phyloP scores from a whole-genome alignment of 2,113 vertebrate species.

The Echinops telfairi region DNA sequence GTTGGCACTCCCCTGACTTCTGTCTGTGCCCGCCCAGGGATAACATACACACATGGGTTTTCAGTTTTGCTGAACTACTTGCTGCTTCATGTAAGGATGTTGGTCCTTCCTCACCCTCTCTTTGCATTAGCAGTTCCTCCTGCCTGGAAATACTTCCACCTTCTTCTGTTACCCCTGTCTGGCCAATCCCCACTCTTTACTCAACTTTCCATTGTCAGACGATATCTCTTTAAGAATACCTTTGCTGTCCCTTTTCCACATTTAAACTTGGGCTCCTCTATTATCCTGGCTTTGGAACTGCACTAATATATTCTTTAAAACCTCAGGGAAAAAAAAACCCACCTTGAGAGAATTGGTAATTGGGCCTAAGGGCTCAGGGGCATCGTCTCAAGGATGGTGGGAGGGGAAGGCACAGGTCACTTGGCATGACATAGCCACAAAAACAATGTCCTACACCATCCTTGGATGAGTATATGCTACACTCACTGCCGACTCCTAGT shows the following conservation, averaged over 20 bases:
- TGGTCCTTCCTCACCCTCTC: neutral
- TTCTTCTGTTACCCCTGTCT: neutral
- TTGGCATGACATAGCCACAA: too few species aligned
- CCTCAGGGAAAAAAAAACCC: too few species aligned
- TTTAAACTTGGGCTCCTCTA: neutral
- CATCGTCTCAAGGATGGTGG: too few species aligned
- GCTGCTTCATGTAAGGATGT: neutral
- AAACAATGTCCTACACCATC: too few species aligned
- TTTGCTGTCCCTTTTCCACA: neutral
- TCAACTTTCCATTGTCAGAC: neutral
- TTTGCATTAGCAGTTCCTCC: neutral
- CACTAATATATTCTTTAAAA: neutral
- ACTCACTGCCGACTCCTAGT: too few species aligned
- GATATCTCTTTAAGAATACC: neutral
- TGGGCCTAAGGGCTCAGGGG: too few species aligned
- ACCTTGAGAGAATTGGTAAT: too few species aligned
- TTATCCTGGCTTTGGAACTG: neutral
- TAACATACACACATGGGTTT: fast-evolving
- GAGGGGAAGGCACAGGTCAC: too few species aligned
- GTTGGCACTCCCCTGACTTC: too few species aligned
- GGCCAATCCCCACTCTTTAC: neutral
- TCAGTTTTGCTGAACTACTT: neutral
- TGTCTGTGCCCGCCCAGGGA: neutral
- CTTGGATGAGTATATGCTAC: too few species aligned
- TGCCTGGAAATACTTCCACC: neutral